Conservation (phyloP, 53 echinoderm and acorn worm species). For the Antedon mediterranea region DNA sequence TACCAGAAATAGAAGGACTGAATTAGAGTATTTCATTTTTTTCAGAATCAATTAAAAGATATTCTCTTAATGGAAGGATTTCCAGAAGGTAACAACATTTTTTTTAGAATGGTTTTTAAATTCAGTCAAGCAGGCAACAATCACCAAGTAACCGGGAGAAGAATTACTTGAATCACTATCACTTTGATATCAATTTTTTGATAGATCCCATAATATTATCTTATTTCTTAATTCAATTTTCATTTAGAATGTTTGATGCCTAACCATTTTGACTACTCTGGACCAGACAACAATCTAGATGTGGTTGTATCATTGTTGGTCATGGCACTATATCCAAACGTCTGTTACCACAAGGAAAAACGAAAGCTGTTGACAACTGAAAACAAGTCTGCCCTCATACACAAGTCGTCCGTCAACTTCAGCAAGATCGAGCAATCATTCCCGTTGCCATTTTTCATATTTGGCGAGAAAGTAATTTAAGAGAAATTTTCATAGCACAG, state of each 20-base stretch:
- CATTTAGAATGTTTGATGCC: constrained; percentile 52
- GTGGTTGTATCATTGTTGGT: constrained; percentile 51
- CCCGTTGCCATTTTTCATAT: constrained; percentile 83
- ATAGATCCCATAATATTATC: too few relatives aligned
- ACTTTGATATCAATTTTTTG: too few relatives aligned
- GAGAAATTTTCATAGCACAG: too few relatives aligned
- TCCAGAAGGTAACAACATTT: constrained; percentile 56
- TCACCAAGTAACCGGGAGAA: too few relatives aligned
- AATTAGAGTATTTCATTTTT: background rate
- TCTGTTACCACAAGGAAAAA: constrained; percentile 89
- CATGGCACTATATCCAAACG: constrained; percentile 83
- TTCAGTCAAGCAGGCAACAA: too few relatives aligned
- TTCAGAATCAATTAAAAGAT: constrained; percentile 82
- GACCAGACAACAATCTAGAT: constrained; percentile 61
- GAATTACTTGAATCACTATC: too few relatives aligned
- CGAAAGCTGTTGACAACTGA: constrained; percentile 86
- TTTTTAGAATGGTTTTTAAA: too few relatives aligned
- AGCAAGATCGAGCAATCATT: constrained; percentile 96
- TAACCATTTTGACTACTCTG: constrained; percentile 59
- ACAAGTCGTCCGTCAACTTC: constrained; percentile 93
- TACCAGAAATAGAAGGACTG: background rate
- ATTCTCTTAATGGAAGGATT: constrained; percentile 80
- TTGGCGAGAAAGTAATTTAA: constrained; percentile 68
- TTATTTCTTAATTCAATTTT: background rate
- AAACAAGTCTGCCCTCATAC: constrained; percentile 92